A percentile compares a stretch with the other conserved stretches of the same genome.
Conservation (phyloP, 2,888 invertebrate species). For the Hedychridium roseum region DNA sequence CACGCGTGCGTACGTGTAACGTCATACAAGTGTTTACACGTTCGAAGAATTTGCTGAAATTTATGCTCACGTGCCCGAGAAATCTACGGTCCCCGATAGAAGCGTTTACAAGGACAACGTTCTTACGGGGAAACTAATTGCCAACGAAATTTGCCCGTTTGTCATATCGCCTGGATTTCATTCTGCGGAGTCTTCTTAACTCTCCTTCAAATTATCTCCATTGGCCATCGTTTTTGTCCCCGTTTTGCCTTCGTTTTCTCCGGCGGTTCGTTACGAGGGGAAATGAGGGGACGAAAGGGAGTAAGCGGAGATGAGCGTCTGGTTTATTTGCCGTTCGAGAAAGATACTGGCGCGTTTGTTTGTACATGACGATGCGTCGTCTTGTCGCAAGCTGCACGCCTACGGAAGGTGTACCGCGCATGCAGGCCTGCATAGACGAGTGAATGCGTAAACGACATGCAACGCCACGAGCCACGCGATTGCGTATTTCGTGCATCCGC, state of each 20-base stretch:
- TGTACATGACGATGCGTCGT: neutral
- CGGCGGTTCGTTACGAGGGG: slow-evolving; percentile 8
- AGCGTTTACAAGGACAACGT: no score
- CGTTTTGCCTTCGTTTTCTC: slow-evolving; percentile 7
- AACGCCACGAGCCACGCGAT: no score
- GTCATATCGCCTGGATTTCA: no score
- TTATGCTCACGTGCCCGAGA: no score
- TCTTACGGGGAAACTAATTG: no score
- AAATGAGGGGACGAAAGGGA: slow-evolving; percentile 14
- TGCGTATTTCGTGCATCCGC: no score
- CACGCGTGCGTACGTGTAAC: neutral
- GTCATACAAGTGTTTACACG: no score
- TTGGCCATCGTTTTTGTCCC: slow-evolving; percentile 1
- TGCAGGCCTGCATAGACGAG: slow-evolving; percentile 36
- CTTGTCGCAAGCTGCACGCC: slow-evolving; percentile 31
- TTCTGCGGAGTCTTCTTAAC: no score
- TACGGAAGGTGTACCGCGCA: slow-evolving; percentile 39
- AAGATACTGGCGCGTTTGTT: slow-evolving; percentile 5
- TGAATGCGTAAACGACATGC: slow-evolving; percentile 23
- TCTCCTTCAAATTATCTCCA: no score
- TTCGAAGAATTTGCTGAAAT: no score
- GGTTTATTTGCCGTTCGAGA: slow-evolving; percentile 14
- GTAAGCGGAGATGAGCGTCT: slow-evolving; percentile 11
- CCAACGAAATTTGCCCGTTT: no score
- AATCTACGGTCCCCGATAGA: no score